These are phyloP conservation scores for Eudasyphora cyanicolor DNA, from an alignment of 2,888 invertebrate genomes.

Conservation along the genomic window DNA sequence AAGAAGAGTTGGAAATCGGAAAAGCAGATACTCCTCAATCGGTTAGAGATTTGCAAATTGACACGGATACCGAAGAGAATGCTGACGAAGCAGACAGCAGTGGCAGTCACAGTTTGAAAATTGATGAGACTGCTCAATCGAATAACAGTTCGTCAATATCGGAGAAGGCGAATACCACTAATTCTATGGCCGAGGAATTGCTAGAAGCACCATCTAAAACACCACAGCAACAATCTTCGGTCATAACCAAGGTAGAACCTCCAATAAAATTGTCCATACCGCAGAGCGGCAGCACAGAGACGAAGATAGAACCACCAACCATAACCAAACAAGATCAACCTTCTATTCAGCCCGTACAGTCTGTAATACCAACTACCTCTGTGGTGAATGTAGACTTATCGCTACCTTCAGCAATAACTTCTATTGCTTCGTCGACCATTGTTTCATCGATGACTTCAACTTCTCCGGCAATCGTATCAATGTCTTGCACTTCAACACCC, in stretches of 20 bases:
- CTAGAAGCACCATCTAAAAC: background rate
- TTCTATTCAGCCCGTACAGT: constrained; percentile 75
- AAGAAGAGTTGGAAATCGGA: constrained; percentile 85
- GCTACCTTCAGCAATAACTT: constrained; percentile 37
- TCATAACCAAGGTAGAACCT: constrained; percentile 74
- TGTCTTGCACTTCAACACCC: constrained; percentile 71
- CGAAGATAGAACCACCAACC: constrained; percentile 78
- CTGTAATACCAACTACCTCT: constrained; percentile 72
- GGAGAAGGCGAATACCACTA: constrained; percentile 40
- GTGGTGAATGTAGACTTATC: constrained; percentile 54
- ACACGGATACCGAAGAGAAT: constrained; percentile 90
- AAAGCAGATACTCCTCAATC: constrained; percentile 93
- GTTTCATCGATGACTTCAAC: constrained; percentile 34
- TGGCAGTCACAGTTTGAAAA: constrained; percentile 74
- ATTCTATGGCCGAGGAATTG: background rate
- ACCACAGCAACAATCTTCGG: constrained; percentile 66
- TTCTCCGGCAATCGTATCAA: constrained; percentile 49
- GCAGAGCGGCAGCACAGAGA: constrained; percentile 51
- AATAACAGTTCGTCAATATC: constrained; percentile 49
- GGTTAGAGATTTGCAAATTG: constrained; percentile 90
- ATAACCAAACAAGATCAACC: constrained; percentile 76
- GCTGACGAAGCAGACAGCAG: constrained; percentile 82
- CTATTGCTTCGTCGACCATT: constrained; percentile 12
- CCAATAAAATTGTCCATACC: constrained; percentile 69
- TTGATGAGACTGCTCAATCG: constrained; percentile 72